phyloP scores from a whole-genome alignment of 2,797 vertebrate genomes.

The Gymnocypris eckloni region DNA sequence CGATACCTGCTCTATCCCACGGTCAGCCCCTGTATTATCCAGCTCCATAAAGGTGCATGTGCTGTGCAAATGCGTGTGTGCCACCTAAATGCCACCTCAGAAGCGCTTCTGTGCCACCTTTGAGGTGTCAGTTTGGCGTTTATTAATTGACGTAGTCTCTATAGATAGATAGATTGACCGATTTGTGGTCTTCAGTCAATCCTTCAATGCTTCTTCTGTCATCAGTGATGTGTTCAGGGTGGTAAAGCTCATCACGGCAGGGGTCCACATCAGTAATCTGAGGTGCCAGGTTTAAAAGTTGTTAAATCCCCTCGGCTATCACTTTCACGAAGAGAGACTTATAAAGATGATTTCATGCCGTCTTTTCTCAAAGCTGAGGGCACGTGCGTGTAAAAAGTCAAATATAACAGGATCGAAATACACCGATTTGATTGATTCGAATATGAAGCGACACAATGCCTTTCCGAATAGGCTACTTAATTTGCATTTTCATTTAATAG shows the following conservation, averaged over 20 bases:
- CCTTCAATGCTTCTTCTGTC: too few species aligned
- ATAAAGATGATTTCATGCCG: background rate
- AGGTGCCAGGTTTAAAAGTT: slow-evolving; percentile 58
- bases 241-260: slow-evolving; percentile 52
- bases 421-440: background rate
- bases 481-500: background rate
- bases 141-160: background rate
- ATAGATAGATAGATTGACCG: background rate
- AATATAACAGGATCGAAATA: background rate
- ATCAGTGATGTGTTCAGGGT: background rate
- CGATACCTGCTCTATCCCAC: background rate
- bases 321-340: slow-evolving; percentile 53
- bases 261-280: slow-evolving; percentile 30
- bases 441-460: background rate
- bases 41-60: background rate
- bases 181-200: too few species aligned
- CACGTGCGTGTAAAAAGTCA: background rate
- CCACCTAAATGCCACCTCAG: background rate
- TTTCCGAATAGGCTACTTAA: too few species aligned
- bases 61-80: too few species aligned
- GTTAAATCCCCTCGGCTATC: slow-evolving; percentile 70
- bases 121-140: background rate
- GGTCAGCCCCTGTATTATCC: background rate
- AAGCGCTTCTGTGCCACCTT: background rate
- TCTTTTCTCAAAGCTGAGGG: background rate